phyloP scores from a whole-genome alignment of 2,888 invertebrate species.

The Leptopilina syphax region DNA sequence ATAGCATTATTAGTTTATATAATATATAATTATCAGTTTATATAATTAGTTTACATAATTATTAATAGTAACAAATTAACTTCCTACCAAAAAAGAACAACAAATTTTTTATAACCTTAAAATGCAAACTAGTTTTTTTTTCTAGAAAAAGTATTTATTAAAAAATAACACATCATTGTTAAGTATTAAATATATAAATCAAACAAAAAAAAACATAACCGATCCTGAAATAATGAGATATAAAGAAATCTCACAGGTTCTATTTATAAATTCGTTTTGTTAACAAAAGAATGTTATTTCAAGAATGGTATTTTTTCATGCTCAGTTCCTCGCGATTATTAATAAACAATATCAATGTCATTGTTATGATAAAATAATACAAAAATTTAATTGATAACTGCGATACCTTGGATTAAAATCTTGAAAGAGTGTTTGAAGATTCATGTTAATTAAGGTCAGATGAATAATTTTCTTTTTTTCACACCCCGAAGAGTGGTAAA shows the following conservation, averaged over 20 bases:
- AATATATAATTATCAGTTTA: no score
- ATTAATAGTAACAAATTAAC: no score
- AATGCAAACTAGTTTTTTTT: no score
- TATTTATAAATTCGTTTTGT: not conserved
- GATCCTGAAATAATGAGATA: not conserved
- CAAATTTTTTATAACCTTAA: no score
- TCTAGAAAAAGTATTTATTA: no score
- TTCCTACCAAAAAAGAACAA: no score
- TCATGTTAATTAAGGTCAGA: slow-evolving; percentile 80
- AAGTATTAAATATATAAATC: no score
- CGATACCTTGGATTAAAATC: slow-evolving; percentile 93
- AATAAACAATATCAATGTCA: not conserved
- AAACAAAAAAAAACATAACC: not conserved
- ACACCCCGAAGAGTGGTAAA: not conserved
- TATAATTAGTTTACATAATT: no score
- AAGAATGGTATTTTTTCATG: slow-evolving; percentile 37
- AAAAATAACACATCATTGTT: no score
- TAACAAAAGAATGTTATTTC: slow-evolving; percentile 8
- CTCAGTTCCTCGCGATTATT: not conserved
- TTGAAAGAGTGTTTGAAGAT: slow-evolving; percentile 92
- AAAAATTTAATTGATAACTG: slow-evolving; percentile 33
- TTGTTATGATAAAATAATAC: not conserved
- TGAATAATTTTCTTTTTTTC: slow-evolving; percentile 12
- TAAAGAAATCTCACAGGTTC: not conserved
- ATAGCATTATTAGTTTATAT: no score